Base-by-base conservation (phyloP, 2,888 invertebrate genomes). In the Eumacrocentrus americanus region DNA sequence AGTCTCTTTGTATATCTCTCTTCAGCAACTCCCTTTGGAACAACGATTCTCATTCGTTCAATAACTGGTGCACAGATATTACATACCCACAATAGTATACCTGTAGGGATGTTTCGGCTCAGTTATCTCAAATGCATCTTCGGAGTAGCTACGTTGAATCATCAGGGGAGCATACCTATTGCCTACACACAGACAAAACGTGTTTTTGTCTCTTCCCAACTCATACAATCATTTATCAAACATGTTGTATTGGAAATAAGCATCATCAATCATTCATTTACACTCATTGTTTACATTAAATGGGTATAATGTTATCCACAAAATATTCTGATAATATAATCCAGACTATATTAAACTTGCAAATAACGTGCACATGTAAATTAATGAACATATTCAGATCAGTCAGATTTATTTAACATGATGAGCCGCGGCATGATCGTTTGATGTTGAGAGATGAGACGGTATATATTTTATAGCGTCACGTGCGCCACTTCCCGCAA, bases 401-500 rank as follows among this genome's bases (percentile, higher is more conserved):
- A 29, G 29, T 6, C 29, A 29, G 29, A 9, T 29, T 29, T 6
- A 29, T 6, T 29, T 29, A 29, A 9, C 29, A 29, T 29, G 9
- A 29, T 29, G 29, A 4, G 29, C 29, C 4, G 29, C 29, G 9
- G 29, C 9, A n/a, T 7, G 1, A n/a, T 12, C 34, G 29, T 58
- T 58, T 51, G 42, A 58, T 58, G 42, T 58, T 18, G 20, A 20
- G 46, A 65, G 47, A 61, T 58, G 58, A 29, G 55, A 62, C 65
- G 29, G 9, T 29, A 29, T 51, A 62, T 50, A 42, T 46, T 65
- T 66, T 64, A 71, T 71, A 61, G 60, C 66, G 61, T 61, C 61
- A 63, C 61, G 57, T 59, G 62, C 63, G 55, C 62, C 25, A 63
- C 62, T 70, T 71, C 68, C 70, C 66, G 71, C 64, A 70, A 71